These are phyloP conservation scores for Sphaerodactylus townsendi DNA, from an alignment of 2,113 vertebrate genomes.

Conservation along the genomic window DNA sequence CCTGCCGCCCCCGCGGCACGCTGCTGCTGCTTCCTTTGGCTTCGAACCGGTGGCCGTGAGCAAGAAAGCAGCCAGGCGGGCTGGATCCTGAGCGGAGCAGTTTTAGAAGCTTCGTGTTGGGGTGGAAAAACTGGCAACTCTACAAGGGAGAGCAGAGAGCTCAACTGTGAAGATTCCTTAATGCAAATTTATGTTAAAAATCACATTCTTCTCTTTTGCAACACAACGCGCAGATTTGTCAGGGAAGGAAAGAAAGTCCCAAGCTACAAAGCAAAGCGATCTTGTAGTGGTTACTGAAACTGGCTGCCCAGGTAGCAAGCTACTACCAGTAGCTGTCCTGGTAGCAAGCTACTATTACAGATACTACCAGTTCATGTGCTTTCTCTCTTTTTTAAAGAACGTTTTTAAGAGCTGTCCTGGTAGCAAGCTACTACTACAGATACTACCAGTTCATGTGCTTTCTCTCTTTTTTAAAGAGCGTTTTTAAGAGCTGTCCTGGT, in stretches of 20 bases:
- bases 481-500: too few species aligned
- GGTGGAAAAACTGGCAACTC: not conserved
- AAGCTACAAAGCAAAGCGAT: slow-evolving; percentile 24
- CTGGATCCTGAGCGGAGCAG: not conserved
- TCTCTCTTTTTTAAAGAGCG: too few species aligned
- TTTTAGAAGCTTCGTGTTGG: not conserved
- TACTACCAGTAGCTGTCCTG: too few species aligned
- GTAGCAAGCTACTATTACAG: too few species aligned
- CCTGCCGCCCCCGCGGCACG: not conserved
- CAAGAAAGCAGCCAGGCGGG: rapidly evolving
- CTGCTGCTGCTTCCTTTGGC: slow-evolving; percentile 10
- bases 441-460: too few species aligned
- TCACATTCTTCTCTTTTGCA: too few species aligned
- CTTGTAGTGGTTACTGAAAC: slow-evolving; percentile 1
- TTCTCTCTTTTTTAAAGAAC: too few species aligned
- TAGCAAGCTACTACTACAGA: too few species aligned
- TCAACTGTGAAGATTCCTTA: slow-evolving; percentile 8
- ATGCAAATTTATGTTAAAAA: slow-evolving; percentile 4
- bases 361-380: too few species aligned
- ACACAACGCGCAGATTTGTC: too few species aligned
- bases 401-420: too few species aligned
- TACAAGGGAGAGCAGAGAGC: not conserved
- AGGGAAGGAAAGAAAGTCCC: too few species aligned
- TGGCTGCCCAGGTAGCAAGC: not conserved
- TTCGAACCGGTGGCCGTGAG: not conserved